Evolutionary conservation across 2,113 vertebrate species (phyloP), one percentile per base, ranked within the genome.

Genomic region (Sisor rabdophorus): DNA sequence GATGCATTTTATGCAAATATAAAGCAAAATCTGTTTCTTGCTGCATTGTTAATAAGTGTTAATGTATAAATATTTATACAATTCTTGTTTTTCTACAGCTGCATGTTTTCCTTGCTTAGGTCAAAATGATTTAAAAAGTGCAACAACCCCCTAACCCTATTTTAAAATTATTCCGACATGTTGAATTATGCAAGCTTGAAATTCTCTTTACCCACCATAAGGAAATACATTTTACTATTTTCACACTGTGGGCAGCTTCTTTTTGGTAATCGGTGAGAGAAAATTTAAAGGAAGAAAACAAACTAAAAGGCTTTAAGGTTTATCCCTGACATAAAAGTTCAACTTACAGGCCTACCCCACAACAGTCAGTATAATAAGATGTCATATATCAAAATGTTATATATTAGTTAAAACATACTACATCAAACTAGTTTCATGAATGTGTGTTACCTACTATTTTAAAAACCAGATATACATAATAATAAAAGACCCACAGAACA

Each of bases 81-180:
- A 11, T 69, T 0, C 9, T 28, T 19, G 9, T 50, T 28, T 68
- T 22, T 48, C 63, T 26, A 20, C 32, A 11, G 15, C 32, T 64
- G n/a, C 13, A 7, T 48, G 47, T 48, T 9, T 50, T 67, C 8
- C 22, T 50, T 52, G 47, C 44, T 28, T 68, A 50, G 22, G 47
- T 69, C 24, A 69, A 10, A 44, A 13, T 48, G 5, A 67, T 50
- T 68, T 68, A 16, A 44, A 68, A 68, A 69, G 65, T 50, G 17
- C 24, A 12, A 30, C 24, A 3, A 69, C 65, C 65, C 24, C 47
- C 24, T 30, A 30, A 52, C 47, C 44, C 26, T 52, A 52, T 30
- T 17, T 17, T 52, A 52, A 52, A 20, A 52, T 19, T 30, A 30
- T 30, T 52, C 24, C 30, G 26, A 30, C 47, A 50, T 69, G 16